Percentiles rank a stretch among this genome's conserved stretches.
Conservation (phyloP, 2,888 invertebrate genomes). For the Spodoptera exigua region DNA sequence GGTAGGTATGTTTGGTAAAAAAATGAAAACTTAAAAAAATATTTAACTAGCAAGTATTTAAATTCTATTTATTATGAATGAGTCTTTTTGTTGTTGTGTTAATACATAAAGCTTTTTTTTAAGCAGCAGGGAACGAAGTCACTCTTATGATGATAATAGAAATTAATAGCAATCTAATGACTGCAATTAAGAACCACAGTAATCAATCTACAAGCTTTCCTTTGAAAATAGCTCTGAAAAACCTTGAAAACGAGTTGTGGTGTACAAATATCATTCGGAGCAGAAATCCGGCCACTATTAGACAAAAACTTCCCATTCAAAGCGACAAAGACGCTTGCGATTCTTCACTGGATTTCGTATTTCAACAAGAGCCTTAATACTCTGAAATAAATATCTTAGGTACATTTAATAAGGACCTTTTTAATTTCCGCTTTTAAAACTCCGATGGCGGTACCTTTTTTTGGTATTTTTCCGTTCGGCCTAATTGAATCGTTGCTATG, state of each 20-base stretch:
- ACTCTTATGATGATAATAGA: no score
- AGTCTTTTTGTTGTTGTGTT: no score
- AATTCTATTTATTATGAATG: no score
- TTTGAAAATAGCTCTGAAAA: background rate
- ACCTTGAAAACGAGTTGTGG: constrained; percentile 1
- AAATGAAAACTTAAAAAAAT: no score
- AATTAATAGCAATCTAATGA: no score
- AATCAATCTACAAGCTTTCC: no score
- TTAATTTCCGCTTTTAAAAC: constrained; percentile 40
- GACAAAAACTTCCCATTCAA: background rate
- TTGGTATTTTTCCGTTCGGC: constrained; percentile 2
- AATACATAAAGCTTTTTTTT: no score
- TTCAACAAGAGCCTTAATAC: constrained; percentile 22
- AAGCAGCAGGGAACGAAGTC: no score
- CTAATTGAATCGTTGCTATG: background rate
- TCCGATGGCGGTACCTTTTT: constrained; percentile 7
- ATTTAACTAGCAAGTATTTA: no score
- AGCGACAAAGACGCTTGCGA: constrained; percentile 7
- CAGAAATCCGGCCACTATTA: background rate
- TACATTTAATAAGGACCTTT: constrained; percentile 16
- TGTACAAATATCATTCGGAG: background rate
- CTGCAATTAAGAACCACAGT: no score
- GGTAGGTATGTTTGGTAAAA: no score
- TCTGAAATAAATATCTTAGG: constrained; percentile 43
- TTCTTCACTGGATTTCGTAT: constrained; percentile 17